Conservation (phyloP, 2,888 invertebrate genomes). For the Phytoseiulus persimilis region DNA sequence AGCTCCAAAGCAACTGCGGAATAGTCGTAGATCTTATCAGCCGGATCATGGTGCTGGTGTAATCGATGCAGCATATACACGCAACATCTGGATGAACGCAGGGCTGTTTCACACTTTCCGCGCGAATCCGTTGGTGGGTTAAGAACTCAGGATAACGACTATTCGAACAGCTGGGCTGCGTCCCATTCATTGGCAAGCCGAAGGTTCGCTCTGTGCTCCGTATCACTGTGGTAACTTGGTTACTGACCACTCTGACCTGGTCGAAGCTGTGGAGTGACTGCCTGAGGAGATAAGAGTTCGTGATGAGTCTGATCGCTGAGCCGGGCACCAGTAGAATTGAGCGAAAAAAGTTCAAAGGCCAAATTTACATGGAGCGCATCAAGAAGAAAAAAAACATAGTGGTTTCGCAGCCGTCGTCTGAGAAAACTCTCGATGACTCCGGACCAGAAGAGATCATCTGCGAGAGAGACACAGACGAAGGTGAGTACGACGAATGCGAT, state of each 20-base stretch:
- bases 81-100: not conserved
- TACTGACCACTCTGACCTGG: not conserved
- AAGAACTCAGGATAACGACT: no score
- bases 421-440: conserved; percentile 40
- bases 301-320: not conserved
- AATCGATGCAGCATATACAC: not conserved
- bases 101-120: not conserved
- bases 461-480: conserved; percentile 42
- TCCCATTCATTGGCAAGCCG: no score
- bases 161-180: no score
- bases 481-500: conserved; percentile 1
- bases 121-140: no score
- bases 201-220: no score
- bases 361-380: not conserved
- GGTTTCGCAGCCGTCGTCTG: not conserved
- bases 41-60: not conserved
- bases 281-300: not conserved
- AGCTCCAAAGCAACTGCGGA: not conserved
- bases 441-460: conserved; percentile 22
- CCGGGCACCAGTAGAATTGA: not conserved
- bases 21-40: not conserved
- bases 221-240: no score
- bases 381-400: not conserved
- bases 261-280: not conserved
- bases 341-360: not conserved